Conservation (phyloP, 2,113 vertebrate genomes). For the Tamias sibiricus region DNA sequence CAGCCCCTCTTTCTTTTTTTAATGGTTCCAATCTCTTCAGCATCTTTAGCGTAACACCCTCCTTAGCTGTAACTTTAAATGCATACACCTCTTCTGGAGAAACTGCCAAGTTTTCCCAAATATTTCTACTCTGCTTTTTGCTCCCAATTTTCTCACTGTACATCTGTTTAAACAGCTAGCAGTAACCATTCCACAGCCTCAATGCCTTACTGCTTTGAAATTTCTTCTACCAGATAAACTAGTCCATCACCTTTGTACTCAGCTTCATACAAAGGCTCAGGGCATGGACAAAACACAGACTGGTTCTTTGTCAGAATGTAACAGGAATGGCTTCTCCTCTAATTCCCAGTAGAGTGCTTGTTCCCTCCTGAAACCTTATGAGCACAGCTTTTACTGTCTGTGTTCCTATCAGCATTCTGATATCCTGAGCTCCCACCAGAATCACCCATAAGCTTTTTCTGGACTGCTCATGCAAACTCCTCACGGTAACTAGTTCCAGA, state of each 20-base stretch:
- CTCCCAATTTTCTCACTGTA: neutral
- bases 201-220: neutral
- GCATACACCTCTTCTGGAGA: neutral
- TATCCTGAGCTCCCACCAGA: neutral
- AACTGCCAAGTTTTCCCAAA: neutral
- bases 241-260: neutral
- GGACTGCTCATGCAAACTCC: neutral
- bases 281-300: neutral
- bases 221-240: neutral
- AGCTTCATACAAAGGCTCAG: neutral
- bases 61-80: neutral
- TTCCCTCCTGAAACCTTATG: neutral
- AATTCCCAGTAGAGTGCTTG: no score
- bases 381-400: neutral
- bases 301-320: no score
- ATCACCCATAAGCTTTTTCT: neutral
- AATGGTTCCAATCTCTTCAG: neutral
- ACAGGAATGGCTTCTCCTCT: no score
- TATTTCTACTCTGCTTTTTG: neutral
- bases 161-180: neutral
- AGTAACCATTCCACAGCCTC: neutral
- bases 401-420: neutral
- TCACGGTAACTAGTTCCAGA: neutral
- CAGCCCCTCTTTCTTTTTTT: no score
- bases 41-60: neutral